These are phyloP conservation scores for Petrophora chlorosata DNA, from an alignment of 2,888 invertebrate genomes.

Conservation along the genomic window DNA sequence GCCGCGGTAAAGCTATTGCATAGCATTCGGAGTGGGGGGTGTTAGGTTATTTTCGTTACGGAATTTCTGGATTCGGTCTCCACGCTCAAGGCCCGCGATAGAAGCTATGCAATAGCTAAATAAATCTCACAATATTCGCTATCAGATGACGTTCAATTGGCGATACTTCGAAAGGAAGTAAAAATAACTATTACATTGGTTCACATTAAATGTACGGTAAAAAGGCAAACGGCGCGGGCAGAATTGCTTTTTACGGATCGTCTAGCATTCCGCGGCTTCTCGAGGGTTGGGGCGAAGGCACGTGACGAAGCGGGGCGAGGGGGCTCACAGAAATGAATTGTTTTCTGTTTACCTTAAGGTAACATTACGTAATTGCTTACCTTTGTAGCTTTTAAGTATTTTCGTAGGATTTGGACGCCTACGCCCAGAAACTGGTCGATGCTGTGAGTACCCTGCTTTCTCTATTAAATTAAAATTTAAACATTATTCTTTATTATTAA, in stretches of 20 bases:
- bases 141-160: conserved; percentile 29
- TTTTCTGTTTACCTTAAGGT: conserved; percentile 71
- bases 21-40: too few species aligned
- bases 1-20: too few species aligned
- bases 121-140: background rate
- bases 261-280: conserved; percentile 68
- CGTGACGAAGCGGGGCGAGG: conserved; percentile 38
- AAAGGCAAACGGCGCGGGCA: conserved; percentile 74
- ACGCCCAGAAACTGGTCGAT: conserved; percentile 22
- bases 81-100: too few species aligned
- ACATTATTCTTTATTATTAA: conserved; percentile 28
- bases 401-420: conserved; percentile 58
- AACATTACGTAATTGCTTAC: conserved; percentile 72
- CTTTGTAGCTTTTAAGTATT: conserved; percentile 70
- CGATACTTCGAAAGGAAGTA: conserved; percentile 40
- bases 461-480: conserved; percentile 23
- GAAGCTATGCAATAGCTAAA: too few species aligned
- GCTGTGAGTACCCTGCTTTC: background rate
- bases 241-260: conserved; percentile 81
- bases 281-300: conserved; percentile 42
- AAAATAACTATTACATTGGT: conserved; percentile 68
- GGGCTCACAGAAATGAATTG: conserved; percentile 68
- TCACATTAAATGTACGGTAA: conserved; percentile 76
- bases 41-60: too few species aligned
- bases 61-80: too few species aligned